A percentile compares a stretch with the other conserved stretches of the same genome.
Conservation (phyloP, 2,113 vertebrate genomes). For the Ameiurus melas region DNA sequence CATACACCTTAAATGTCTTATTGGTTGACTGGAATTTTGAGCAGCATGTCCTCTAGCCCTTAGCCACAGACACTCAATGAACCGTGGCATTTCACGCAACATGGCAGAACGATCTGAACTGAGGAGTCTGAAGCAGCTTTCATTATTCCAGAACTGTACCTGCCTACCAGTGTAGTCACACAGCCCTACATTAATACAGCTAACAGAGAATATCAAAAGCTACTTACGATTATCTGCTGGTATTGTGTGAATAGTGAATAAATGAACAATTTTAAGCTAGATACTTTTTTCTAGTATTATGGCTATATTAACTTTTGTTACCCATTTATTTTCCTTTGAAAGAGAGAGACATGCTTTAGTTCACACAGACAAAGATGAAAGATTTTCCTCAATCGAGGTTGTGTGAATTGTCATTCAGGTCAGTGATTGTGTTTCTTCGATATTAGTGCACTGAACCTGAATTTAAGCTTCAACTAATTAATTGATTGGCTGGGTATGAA, state of each 20-base stretch:
- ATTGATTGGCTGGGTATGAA: not conserved
- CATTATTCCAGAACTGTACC: not conserved
- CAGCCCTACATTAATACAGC: not conserved
- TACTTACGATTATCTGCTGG: not conserved
- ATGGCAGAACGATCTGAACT: not conserved
- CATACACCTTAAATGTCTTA: not conserved
- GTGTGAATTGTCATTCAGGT: not conserved
- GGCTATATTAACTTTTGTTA: not conserved
- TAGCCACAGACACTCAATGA: not conserved
- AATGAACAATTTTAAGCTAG: not conserved
- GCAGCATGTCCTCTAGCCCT: not conserved
- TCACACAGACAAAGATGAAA: not conserved
- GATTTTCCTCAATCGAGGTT: not conserved
- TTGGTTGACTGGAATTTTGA: not conserved
- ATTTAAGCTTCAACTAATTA: not conserved
- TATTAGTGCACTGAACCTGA: not conserved
- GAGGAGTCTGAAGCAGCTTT: not conserved
- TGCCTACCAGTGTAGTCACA: not conserved
- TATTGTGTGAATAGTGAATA: not conserved
- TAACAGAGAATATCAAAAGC: not conserved
- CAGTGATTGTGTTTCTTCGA: not conserved
- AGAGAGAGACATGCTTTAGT: not conserved
- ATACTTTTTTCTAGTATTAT: not conserved
- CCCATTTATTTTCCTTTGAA: not conserved
- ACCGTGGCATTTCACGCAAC: not conserved